These are phyloP conservation scores for Ursus arctos DNA, from an alignment of 2,113 vertebrate species.

Conservation along the genomic window DNA sequence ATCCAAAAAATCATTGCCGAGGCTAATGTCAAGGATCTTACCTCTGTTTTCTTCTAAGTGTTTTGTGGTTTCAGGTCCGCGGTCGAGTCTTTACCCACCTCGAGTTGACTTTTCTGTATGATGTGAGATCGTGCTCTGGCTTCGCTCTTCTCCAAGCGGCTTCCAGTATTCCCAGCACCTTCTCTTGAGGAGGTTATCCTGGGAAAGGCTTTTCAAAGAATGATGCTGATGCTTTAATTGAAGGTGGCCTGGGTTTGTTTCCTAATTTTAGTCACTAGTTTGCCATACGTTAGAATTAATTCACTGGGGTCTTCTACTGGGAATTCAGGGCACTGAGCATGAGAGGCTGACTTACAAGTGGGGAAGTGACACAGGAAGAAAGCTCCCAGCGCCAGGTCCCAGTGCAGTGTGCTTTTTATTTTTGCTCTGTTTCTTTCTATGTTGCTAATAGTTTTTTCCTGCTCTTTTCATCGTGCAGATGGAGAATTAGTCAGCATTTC, in stretches of 20 bases:
- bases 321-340: neutral
- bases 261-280: slow-evolving; percentile 23
- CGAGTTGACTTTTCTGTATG: neutral
- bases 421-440: neutral
- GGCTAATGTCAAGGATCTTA: neutral
- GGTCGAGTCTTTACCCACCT: neutral
- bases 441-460: slow-evolving; percentile 35
- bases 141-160: neutral
- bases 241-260: neutral
- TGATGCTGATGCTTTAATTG: neutral
- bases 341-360: neutral
- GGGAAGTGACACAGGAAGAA: neutral
- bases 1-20: neutral
- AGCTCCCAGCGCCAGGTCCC: neutral
- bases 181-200: neutral
- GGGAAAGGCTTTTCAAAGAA: neutral
- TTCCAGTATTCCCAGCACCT: neutral
- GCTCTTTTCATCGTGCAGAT: slow-evolving; percentile 71
- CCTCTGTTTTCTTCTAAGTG: neutral
- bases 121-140: neutral
- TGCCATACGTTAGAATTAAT: neutral
- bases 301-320: neutral
- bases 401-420: neutral
- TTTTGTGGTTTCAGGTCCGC: neutral
- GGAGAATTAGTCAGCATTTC: slow-evolving; percentile 72